These are phyloP conservation scores for Aphelenchoides besseyi DNA, from an alignment of 1,140 invertebrate genomes.

Conservation along the genomic window DNA sequence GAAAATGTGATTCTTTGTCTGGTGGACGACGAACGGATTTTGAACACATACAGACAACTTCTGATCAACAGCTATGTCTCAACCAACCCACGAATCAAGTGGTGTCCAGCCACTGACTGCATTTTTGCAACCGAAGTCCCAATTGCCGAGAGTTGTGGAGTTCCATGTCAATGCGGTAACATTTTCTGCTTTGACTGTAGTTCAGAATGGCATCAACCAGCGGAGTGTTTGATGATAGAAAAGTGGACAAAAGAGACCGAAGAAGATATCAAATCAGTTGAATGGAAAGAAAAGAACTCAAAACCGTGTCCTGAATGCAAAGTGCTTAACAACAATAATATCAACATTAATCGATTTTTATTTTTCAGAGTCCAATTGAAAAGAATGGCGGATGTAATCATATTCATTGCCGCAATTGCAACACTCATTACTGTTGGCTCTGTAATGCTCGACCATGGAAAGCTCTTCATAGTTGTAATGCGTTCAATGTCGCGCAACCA, in stretches of 20 bases:
- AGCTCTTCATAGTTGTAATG: conserved; percentile 93
- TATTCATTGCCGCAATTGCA: conserved; percentile 98
- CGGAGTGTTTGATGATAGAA: conserved; percentile 82
- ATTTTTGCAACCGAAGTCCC: conserved; percentile 89
- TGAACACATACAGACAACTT: background rate
- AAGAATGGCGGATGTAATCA: conserved; percentile 98
- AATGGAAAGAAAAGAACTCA: conserved; percentile 80
- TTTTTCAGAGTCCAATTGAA: conserved; percentile 94
- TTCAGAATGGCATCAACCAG: conserved; percentile 96
- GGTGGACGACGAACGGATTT: background rate
- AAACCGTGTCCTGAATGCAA: conserved; percentile 75
- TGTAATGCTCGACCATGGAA: conserved; percentile 96
- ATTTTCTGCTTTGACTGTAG: conserved; percentile 91
- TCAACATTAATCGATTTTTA: conserved; percentile 68
- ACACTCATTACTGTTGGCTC: conserved; percentile 97
- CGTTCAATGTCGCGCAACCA: too few relatives aligned
- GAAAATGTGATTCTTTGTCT: background rate
- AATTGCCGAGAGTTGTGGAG: conserved; percentile 85
- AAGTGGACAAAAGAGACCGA: conserved; percentile 99
- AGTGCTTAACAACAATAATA: background rate
- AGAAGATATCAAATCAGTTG: conserved; percentile 95
- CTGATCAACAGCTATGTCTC: conserved; percentile 69
- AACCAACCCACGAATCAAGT: conserved; percentile 80
- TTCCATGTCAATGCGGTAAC: conserved; percentile 84
- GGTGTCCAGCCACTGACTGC: conserved; percentile 95